These are phyloP conservation scores for Picus viridis DNA, from an alignment of 2,797 vertebrate genomes.

Conservation along the genomic window DNA sequence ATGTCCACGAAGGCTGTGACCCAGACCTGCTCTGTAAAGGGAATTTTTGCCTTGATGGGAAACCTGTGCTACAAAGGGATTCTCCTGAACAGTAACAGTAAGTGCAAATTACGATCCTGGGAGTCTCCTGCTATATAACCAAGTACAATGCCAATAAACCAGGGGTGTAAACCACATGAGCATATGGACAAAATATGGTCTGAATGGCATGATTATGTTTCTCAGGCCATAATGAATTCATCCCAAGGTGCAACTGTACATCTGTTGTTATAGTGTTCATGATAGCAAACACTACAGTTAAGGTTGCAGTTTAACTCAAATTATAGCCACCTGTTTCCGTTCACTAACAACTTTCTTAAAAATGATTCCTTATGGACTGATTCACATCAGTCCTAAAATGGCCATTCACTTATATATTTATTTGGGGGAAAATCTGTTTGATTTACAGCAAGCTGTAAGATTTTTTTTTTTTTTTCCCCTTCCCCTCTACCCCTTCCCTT, in stretches of 20 bases:
- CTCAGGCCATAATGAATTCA: conserved; percentile 73
- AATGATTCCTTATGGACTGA: conserved; percentile 54
- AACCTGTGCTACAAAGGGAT: conserved; percentile 18
- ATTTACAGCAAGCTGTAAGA: neutral
- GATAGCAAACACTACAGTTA: conserved; percentile 57
- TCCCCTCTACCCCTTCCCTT: no score
- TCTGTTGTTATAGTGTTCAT: conserved; percentile 65
- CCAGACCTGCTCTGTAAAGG: neutral
- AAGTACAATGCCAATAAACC: conserved; percentile 70
- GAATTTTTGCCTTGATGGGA: neutral
- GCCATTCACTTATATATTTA: conserved; percentile 9
- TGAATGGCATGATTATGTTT: conserved; percentile 72
- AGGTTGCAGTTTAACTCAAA: conserved; percentile 64
- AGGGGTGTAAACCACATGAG: conserved; percentile 69
- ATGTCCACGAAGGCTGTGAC: neutral
- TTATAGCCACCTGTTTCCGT: conserved; percentile 57
- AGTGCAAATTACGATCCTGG: conserved; percentile 72
- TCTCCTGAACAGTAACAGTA: conserved; percentile 44
- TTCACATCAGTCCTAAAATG: conserved; percentile 1
- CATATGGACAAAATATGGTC: conserved; percentile 77
- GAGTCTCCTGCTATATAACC: conserved; percentile 66
- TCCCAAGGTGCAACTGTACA: conserved; percentile 76
- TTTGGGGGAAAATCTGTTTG: neutral
- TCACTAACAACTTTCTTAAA: conserved; percentile 61
- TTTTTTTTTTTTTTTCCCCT: no score